Base-by-base conservation (phyloP, 2,797 vertebrate species). In the Onychomys torridus region DNA sequence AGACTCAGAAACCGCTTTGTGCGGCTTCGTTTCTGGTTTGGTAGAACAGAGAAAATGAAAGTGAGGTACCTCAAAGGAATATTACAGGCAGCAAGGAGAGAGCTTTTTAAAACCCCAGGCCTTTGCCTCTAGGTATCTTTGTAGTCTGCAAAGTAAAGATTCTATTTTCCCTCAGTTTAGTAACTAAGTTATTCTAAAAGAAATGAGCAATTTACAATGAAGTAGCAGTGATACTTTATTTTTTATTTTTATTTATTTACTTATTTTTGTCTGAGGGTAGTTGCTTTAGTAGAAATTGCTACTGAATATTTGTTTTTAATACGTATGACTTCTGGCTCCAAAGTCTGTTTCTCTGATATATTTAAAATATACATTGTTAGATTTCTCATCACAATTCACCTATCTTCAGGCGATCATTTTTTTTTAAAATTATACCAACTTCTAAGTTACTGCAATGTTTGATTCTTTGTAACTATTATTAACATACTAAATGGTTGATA, bases 71-170 rank as follows among this genome's bases (percentile, higher is more conserved):
- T 4, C 25, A 67, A 0, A 85, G 34, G 13, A 90, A 57, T 12
- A 16, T 2, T 12, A 61, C 3, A 0, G 46, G 81, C 0, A 9
- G 0, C 0, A 69, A 78, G 12, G 29, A 91, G 29, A 89, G 73
- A 97, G 93, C 97, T 96, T 1, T 23, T 61, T 92, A 91, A 94
- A 90, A n/a, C 65, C 19, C 94, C 95, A 96, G 89, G 78, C 81
- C 59, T 85, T 89, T 82, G n/a, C 3, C 34, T 34, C 57, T n/a
- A 61, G 29, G 17, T 16, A 25, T 83, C 73, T 79, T 25, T 0
- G 27, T 11, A 88, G 32, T 9, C 85, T 37, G 32, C 52, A 37
- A 32, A 76, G 63, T 75, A 49, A 81, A 61, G 25, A 69, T 76
- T 93, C 23, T 59, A 29, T 63, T 59, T 95, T 49, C 21, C 90